A percentile compares a stretch with the other conserved stretches of the same genome.
Conservation (phyloP, 2,113 vertebrate genomes). For the Colaptes auratus region DNA sequence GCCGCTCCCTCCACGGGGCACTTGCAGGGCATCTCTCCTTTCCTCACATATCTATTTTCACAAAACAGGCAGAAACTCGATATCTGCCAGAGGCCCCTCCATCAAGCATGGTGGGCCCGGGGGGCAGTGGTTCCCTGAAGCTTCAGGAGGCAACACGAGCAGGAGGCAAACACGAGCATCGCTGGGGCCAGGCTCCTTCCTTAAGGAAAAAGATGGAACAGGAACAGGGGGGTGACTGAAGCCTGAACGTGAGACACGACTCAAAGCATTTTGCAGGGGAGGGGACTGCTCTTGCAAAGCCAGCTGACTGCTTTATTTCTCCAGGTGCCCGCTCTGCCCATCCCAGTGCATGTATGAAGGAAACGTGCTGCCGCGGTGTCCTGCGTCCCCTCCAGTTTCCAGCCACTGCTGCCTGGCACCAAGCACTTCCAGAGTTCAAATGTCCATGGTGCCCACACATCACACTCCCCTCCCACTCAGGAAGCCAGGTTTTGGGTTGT, state of each 20-base stretch:
- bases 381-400: neutral
- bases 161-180: neutral
- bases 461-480: fast-evolving
- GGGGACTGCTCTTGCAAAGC: neutral
- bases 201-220: neutral
- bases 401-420: neutral
- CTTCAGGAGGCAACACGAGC: neutral
- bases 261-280: neutral
- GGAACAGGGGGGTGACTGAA: neutral
- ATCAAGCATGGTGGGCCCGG: neutral
- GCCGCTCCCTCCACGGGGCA: fast-evolving
- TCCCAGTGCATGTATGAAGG: neutral
- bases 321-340: neutral
- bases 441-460: fast-evolving
- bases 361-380: neutral
- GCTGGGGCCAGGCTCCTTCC: neutral
- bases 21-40: conserved; percentile 31
- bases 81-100: conserved; percentile 30
- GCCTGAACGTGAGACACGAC: neutral
- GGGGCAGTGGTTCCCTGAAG: neutral
- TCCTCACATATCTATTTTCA: conserved; percentile 61
- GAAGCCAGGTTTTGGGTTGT: neutral
- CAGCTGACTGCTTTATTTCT: neutral
- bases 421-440: neutral
- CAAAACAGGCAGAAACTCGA: conserved; percentile 50